Percentiles rank a stretch among this genome's conserved stretches.
phyloP scores from a whole-genome alignment of 2,113 vertebrate genomes.

The Pelmatolapia mariae region DNA sequence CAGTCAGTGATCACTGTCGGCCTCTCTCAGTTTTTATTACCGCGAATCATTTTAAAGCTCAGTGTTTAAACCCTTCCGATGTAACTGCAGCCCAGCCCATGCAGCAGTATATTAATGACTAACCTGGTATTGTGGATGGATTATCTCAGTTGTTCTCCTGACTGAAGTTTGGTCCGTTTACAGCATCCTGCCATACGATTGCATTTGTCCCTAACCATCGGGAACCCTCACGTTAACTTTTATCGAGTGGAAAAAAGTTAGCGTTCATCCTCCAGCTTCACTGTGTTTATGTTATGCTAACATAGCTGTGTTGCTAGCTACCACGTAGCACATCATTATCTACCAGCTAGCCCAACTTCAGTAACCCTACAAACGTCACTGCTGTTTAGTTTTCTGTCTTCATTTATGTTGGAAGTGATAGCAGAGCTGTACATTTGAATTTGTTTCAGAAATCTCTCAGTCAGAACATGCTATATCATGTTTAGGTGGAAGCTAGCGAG shows the following conservation, averaged over 20 bases:
- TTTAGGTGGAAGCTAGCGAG: accelerated
- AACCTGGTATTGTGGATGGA: accelerated
- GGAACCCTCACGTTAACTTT: accelerated
- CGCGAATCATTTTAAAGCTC: accelerated
- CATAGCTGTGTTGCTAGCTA: not conserved
- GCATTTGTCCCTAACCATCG: accelerated
- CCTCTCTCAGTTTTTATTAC: not conserved
- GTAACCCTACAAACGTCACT: not conserved
- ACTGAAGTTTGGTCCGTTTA: accelerated
- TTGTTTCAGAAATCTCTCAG: accelerated
- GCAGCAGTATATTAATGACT: accelerated
- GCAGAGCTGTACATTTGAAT: not conserved
- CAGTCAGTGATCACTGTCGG: not conserved
- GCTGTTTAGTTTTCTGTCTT: not conserved
- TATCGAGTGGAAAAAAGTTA: not conserved
- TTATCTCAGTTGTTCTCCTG: not conserved
- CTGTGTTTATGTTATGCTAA: not conserved
- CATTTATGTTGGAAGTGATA: not conserved
- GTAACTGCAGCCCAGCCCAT: not conserved
- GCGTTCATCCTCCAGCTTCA: too few relatives aligned
- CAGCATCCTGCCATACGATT: not conserved
- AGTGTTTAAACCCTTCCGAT: accelerated
- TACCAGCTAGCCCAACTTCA: accelerated
- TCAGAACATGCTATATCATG: not conserved
- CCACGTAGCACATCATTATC: accelerated